Conservation (phyloP, 1,140 invertebrate species). For the Drosophila sp. region DNA sequence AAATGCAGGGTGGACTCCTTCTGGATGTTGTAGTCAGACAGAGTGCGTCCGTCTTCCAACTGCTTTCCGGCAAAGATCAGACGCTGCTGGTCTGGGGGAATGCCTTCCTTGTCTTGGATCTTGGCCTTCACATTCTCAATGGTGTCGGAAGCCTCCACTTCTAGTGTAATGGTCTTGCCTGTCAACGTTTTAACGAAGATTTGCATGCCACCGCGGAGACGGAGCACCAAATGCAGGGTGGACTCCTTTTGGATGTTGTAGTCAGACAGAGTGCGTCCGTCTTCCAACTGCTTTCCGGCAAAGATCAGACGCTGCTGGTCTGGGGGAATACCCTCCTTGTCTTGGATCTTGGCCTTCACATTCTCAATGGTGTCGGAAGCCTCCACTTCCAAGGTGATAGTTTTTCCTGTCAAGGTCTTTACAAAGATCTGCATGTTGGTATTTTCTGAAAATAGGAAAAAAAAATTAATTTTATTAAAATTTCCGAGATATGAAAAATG, state of each 20-base stretch:
- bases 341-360: constrained; percentile 90
- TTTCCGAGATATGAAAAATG: constrained; percentile 3
- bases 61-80: constrained; percentile 91
- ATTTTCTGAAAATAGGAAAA: constrained; percentile 50
- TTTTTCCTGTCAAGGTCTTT: constrained; percentile 96
- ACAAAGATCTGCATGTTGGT: constrained; percentile 84
- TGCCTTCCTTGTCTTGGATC: constrained; percentile 90
- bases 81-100: constrained; percentile 90
- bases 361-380: constrained; percentile 90
- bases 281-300: constrained; percentile 88
- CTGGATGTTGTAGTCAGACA: constrained; percentile 93
- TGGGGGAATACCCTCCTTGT: constrained; percentile 87
- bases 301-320: constrained; percentile 85
- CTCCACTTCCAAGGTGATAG: constrained; percentile 92
- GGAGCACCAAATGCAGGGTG: constrained; percentile 87
- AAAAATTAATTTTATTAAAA: constrained; percentile 22
- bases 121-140: constrained; percentile 94
- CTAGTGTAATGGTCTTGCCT: constrained; percentile 93
- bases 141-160: constrained; percentile 91
- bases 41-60: constrained; percentile 90
- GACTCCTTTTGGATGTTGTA: constrained; percentile 87
- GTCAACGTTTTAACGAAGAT: constrained; percentile 93
- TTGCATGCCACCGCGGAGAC: constrained; percentile 86
- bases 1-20: constrained; percentile 96
- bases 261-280: constrained; percentile 85